Evolutionary conservation across 2,113 vertebrate species (phyloP).

Genomic region (Neotoma lepida): DNA sequence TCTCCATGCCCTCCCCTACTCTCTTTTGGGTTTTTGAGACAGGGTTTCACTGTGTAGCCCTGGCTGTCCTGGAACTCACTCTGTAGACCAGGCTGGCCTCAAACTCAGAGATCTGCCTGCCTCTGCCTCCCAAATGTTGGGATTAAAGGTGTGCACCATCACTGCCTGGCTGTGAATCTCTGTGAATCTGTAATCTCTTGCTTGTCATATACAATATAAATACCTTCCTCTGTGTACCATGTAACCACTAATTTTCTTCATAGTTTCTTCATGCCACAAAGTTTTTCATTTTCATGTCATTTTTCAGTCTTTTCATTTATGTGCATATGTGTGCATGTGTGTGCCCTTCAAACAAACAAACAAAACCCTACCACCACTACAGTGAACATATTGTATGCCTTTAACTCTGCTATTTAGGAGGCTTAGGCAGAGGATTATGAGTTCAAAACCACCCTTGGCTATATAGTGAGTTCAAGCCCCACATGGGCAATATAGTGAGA

Average conservation of each 20-base stretch:
- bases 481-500: neutral
- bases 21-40: neutral
- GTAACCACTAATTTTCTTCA: conserved; percentile 37
- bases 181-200: neutral
- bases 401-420: neutral
- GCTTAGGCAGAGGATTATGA: neutral
- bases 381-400: neutral
- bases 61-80: neutral
- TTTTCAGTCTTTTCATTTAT: conserved; percentile 13
- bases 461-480: neutral
- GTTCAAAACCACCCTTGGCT: neutral
- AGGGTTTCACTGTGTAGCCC: neutral
- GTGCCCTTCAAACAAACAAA: neutral
- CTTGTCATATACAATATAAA: neutral
- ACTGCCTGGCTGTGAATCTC: neutral
- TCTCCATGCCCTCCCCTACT: too few relatives aligned
- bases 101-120: neutral
- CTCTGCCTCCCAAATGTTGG: neutral
- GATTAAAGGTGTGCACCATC: neutral
- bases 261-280: conserved; percentile 12
- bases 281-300: conserved; percentile 28
- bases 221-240: neutral
- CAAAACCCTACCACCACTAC: neutral
- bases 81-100: neutral
- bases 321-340: neutral